Base-by-base conservation (phyloP, 2,888 invertebrate genomes). In the Rhingia rostrata region DNA sequence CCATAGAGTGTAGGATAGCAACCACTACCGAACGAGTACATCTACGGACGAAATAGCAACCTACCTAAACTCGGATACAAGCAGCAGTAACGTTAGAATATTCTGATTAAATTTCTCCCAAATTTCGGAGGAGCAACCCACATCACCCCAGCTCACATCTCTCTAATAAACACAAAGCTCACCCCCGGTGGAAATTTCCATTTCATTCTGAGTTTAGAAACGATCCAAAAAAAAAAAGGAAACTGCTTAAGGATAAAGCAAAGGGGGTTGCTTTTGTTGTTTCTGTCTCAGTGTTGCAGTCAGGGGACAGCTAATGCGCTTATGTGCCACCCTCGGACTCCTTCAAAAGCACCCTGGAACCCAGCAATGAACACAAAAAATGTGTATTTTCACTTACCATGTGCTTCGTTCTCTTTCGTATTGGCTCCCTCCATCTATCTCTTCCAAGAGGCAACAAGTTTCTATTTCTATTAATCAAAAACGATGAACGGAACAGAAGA, bases 381-480 rank as follows among this genome's bases (percentile, higher is more conserved):
- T 53, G 54, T 9, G 63, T 49, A 72, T 66, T 67, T 54, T 69
- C 54, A 32, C 54, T 51, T 22, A 30, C 72, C 72, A 61, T 67
- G 63, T 73, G 67, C 51, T 69, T 67, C 30, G 47, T 53, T 69
- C 72, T 73, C 60, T 79, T 56, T 56, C 39, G 58, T 51, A 53
- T 33, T 56, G 66, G 39, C 60, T 39, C 14, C 60, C 37, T 56
- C 56, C 39, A 69, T 67, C 35, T 67, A 49, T 47, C 33, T 78
- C 56, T 51, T n/a, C 74, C 12, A 69, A 75, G 74, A 74, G 84
- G 84, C 84, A 84, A 84, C 84, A 84, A 84, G 84, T 84, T 80
- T 74, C 80, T 80, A 84, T 84, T 80, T 74, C 80, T 80, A 84
- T 84, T 84, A 80, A 84, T 84, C 84, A 84, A 75, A 84, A 78